Percentiles rank a stretch among this genome's conserved stretches.
Evolutionary conservation across 2,888 invertebrate genomes (phyloP).

Genomic region (Andrena chrysosceles): DNA sequence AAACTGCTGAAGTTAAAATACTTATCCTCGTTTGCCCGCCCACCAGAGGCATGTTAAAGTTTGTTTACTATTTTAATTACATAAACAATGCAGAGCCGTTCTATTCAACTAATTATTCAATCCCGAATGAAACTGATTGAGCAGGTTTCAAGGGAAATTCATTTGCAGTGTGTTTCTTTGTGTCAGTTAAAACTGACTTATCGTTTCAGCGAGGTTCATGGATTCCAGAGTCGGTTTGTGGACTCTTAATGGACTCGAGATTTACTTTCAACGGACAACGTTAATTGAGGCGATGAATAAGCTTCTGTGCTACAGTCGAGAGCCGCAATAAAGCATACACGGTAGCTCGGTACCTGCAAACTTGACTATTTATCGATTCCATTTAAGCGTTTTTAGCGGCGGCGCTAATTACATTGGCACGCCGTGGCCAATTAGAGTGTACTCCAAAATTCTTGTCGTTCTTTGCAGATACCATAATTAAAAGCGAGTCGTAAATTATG

Average conservation of each 20-base stretch:
- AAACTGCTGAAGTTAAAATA: no score
- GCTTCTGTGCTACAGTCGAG: neutral
- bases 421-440: constrained; percentile 43
- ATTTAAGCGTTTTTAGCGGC: constrained; percentile 30
- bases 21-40: no score
- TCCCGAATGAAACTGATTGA: neutral
- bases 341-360: constrained; percentile 28
- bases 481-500: constrained; percentile 14
- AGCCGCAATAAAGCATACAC: constrained; percentile 9
- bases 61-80: no score
- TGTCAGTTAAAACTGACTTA: constrained; percentile 12
- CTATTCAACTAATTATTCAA: no score
- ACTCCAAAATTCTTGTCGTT: constrained; percentile 10
- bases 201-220: neutral
- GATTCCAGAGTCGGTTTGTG: neutral
- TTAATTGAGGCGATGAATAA: constrained; percentile 44
- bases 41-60: no score
- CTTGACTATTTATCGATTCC: constrained; percentile 39
- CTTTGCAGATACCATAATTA: constrained; percentile 17
- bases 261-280: constrained; percentile 15
- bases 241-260: constrained; percentile 16
- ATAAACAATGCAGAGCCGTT: no score
- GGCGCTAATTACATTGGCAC: constrained; percentile 46
- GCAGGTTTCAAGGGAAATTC: no score
- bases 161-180: no score